Percentiles rank a stretch among this genome's conserved stretches.
These are phyloP conservation scores for Propithecus coquereli DNA, from an alignment of 2,113 vertebrate species.

Conservation along the genomic window DNA sequence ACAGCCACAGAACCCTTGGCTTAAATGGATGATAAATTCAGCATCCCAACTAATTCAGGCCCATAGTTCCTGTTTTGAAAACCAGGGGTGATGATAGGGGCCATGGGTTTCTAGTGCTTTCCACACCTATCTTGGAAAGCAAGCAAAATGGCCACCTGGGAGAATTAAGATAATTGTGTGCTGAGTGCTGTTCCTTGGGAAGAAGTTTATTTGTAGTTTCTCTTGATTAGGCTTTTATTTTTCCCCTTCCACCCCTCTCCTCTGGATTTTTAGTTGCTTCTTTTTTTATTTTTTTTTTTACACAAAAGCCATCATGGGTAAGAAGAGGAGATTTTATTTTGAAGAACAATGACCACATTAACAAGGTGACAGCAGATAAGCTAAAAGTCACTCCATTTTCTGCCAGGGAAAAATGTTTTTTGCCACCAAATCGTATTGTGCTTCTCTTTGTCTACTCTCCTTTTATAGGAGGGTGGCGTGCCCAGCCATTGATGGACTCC, in stretches of 20 bases:
- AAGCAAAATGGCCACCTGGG: constrained; percentile 46
- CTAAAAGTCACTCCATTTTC: constrained; percentile 76
- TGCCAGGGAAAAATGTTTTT: constrained; percentile 62
- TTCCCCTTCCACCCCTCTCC: not conserved
- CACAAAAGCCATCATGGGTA: constrained; percentile 53
- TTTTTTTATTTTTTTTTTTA: constrained; percentile 31
- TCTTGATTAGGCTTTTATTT: constrained; percentile 58
- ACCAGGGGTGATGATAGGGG: constrained; percentile 9
- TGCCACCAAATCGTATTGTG: constrained; percentile 52
- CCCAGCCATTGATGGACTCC: constrained; percentile 50
- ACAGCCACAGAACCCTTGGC: not conserved
- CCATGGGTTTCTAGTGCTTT: constrained; percentile 54
- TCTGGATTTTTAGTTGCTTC: constrained; percentile 37
- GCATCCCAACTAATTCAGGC: not conserved
- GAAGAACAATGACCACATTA: constrained; percentile 76
- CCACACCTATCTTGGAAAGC: constrained; percentile 17
- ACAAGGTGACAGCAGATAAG: constrained; percentile 76
- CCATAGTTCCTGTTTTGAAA: constrained; percentile 14
- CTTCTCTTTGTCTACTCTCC: constrained; percentile 64
- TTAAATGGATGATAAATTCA: constrained; percentile 47
- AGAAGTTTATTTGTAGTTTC: constrained; percentile 51
- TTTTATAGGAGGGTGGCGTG: constrained; percentile 55
- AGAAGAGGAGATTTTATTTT: constrained; percentile 74
- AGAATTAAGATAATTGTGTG: constrained; percentile 63
- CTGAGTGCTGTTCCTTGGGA: constrained; percentile 43